These are phyloP conservation scores for Caerostris darwini DNA, from an alignment of 1,140 invertebrate genomes.

Conservation along the genomic window DNA sequence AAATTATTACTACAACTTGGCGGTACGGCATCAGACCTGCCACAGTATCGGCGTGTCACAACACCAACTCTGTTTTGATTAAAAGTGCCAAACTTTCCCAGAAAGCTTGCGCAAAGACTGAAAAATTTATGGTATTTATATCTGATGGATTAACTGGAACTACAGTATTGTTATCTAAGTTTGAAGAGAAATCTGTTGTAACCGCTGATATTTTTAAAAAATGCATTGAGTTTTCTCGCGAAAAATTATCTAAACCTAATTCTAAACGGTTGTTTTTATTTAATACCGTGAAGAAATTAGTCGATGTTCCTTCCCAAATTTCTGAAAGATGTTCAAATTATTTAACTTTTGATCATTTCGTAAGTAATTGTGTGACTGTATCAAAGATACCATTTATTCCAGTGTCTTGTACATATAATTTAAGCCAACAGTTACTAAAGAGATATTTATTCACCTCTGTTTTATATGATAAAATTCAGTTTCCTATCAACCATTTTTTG, in stretches of 20 bases:
- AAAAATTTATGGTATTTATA: slow-evolving; percentile 5
- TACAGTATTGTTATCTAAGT: neutral
- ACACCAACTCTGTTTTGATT: slow-evolving; percentile 5
- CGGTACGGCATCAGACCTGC: slow-evolving; percentile 26
- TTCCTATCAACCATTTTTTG: neutral
- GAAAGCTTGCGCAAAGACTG: slow-evolving; percentile 4
- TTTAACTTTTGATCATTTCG: neutral
- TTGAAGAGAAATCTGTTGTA: neutral
- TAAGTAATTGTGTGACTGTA: neutral
- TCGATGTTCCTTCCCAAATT: neutral
- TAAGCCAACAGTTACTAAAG: neutral
- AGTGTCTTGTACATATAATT: neutral
- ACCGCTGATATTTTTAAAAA: neutral
- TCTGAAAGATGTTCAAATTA: neutral
- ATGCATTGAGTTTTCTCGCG: slow-evolving; percentile 6
- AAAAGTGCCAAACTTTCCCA: slow-evolving; percentile 49
- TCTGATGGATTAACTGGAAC: neutral
- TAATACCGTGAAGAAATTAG: slow-evolving; percentile 15
- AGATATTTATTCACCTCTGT: neutral
- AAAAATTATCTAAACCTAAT: neutral
- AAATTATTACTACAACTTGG: slow-evolving; percentile 56
- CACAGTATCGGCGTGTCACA: neutral
- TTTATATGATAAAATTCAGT: neutral
- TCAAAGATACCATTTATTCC: slow-evolving; percentile 19
- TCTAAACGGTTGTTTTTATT: neutral